Evolutionary conservation across 1,140 invertebrate species (phyloP), one percentile per base, ranked within the genome.

Genomic region (Oryctes rhinoceros): DNA sequence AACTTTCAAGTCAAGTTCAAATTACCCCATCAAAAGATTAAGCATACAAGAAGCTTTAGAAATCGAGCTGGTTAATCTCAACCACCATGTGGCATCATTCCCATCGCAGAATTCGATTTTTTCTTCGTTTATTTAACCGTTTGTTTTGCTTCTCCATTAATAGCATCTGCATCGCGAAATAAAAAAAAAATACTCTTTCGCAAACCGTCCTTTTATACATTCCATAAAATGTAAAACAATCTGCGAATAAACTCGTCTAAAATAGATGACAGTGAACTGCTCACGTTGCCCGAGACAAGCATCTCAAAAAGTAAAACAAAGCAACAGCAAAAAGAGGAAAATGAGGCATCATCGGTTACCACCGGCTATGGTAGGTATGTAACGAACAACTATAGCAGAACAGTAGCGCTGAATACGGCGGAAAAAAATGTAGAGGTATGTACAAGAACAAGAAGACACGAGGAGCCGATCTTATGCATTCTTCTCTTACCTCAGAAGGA

Each of bases 381-480:
- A 18, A 59, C 18, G 11, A 59, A 18, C 53, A 59, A 59, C 53
- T 59, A 15, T 59, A 18, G 53, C 53, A 59, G 53, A 11, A 59
- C 53, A 59, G 53, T 59, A 59, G 53, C 53, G n/a, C 18, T n/a
- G 18, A 59, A 59, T n/a, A n/a, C 53, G 53, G 53, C 53, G 10
- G 49, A 59, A 15, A 39, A 7, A 7, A 39, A 39, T n/a, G n/a
- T n/a, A 59, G 53, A 59, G 15, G 53, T 59, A 59, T 59, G 15
- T 59, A 59, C 53, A 59, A 59, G 53, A 59, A n/a, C 53, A 59
- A 59, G 53, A 59, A 59, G 53, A 59, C 10, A n/a, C 53, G 15
- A 59, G 18, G n/a, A 59, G 53, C n/a, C 53, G 53, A 59, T 59
- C 53, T 59, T 59, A 59, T 5, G 53, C 53, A 59, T 59, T 59